These are phyloP conservation scores for Xenopus borealis DNA, from an alignment of 2,113 vertebrate genomes.

Conservation along the genomic window DNA sequence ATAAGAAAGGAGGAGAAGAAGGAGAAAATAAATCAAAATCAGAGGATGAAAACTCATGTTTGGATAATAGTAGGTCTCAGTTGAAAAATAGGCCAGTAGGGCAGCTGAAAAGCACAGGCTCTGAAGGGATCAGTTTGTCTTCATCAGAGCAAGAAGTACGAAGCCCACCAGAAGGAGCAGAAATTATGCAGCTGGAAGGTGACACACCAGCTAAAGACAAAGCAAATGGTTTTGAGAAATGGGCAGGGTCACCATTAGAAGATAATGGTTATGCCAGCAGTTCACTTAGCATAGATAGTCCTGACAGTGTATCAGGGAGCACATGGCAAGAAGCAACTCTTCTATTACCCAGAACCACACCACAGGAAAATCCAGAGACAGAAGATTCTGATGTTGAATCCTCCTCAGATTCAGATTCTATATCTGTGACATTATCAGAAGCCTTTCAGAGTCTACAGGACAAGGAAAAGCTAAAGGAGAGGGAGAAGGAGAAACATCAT, in stretches of 20 bases:
- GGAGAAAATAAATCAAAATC: slow-evolving; percentile 49
- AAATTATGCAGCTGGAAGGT: slow-evolving; percentile 55
- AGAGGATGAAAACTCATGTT: slow-evolving; percentile 39
- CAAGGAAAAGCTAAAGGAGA: slow-evolving; percentile 87
- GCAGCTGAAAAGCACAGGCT: slow-evolving; percentile 38
- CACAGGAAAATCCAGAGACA: not conserved
- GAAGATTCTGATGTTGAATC: not conserved
- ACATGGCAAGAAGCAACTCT: slow-evolving; percentile 49
- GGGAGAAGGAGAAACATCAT: slow-evolving; percentile 94
- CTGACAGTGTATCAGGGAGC: slow-evolving; percentile 54
- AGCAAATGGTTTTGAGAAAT: slow-evolving; percentile 8
- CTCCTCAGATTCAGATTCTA: slow-evolving; percentile 50
- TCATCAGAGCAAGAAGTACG: slow-evolving; percentile 55
- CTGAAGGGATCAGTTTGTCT: slow-evolving; percentile 22
- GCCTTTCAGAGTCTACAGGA: slow-evolving; percentile 84
- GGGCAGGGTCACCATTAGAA: slow-evolving; percentile 74
- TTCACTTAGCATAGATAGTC: slow-evolving; percentile 76
- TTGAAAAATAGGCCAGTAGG: slow-evolving; percentile 57
- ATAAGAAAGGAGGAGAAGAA: slow-evolving; percentile 52
- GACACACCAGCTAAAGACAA: slow-evolving; percentile 21
- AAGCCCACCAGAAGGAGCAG: slow-evolving; percentile 85
- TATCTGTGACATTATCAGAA: slow-evolving; percentile 72
- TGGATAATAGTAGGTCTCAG: slow-evolving; percentile 55
- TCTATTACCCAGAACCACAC: not conserved
- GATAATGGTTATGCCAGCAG: slow-evolving; percentile 78